phyloP scores from a whole-genome alignment of 2,797 vertebrate genomes.

The Bryconaethiops microstoma region DNA sequence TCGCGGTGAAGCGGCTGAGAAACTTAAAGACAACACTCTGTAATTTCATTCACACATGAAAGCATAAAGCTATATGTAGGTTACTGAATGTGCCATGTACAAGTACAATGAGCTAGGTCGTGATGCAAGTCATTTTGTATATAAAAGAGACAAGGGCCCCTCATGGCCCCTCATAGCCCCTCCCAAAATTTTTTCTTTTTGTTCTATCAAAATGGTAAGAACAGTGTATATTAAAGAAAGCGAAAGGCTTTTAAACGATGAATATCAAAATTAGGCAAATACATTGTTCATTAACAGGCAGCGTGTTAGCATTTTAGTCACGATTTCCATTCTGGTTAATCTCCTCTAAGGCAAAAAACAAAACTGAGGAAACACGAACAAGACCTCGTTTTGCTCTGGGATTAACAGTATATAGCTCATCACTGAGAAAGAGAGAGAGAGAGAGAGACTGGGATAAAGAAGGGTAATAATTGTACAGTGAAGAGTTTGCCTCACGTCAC shows the following conservation, averaged over 20 bases:
- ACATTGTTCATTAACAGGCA: conserved; percentile 38
- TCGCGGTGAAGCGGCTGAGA: background rate
- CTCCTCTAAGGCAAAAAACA: conserved; percentile 48
- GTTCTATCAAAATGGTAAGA: conserved; percentile 52
- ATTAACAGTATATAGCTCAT: conserved; percentile 29
- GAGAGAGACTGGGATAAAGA: background rate
- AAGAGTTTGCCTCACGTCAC: conserved; percentile 55
- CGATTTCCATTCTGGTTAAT: conserved; percentile 31
- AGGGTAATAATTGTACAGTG: conserved; percentile 51
- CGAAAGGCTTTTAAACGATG: conserved; percentile 26
- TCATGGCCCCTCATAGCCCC: background rate
- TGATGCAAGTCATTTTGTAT: background rate
- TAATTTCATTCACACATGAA: conserved; percentile 21
- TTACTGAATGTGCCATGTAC: background rate
- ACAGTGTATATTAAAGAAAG: conserved; percentile 40
- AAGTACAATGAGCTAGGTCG: background rate
- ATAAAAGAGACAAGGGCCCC: conserved; percentile 1
- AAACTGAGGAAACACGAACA: conserved; percentile 39
- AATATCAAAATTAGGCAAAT: conserved; percentile 33
- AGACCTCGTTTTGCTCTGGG: conserved; percentile 24
- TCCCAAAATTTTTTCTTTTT: background rate
- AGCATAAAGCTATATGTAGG: background rate
- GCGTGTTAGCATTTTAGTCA: conserved; percentile 45
- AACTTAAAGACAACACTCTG: conserved; percentile 18
- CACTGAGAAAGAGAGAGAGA: conserved; percentile 5